Conservation (phyloP, 2,797 vertebrate species). For the Oryzias sinensis region DNA sequence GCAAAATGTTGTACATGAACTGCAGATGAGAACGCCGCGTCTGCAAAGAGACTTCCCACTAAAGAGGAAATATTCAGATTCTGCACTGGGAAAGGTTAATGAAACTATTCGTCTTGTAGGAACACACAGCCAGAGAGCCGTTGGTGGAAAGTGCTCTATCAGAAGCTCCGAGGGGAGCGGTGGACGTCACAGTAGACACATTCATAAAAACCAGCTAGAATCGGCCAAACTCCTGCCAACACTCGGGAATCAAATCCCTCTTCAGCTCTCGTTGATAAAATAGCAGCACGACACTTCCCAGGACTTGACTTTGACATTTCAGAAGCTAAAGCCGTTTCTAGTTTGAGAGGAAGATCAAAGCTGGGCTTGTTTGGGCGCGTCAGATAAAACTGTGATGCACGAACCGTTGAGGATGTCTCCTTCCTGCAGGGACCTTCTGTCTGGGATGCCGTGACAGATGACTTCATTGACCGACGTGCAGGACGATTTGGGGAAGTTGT, state of each 20-base stretch:
- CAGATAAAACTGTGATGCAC: slow-evolving; percentile 1
- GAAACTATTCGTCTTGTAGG: slow-evolving; percentile 66
- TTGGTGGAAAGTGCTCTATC: slow-evolving; percentile 47
- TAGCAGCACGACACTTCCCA: neutral
- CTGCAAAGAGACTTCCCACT: slow-evolving; percentile 32
- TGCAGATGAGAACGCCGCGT: slow-evolving; percentile 13
- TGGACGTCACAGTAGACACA: slow-evolving; percentile 39
- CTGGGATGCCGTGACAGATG: slow-evolving; percentile 99
- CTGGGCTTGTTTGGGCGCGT: neutral
- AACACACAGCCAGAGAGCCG: slow-evolving; percentile 48
- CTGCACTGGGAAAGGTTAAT: slow-evolving; percentile 62
- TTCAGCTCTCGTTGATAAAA: slow-evolving; percentile 13
- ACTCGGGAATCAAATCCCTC: neutral
- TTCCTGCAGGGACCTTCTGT: slow-evolving; percentile 89
- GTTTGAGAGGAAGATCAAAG: neutral
- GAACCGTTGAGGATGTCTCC: slow-evolving; percentile 97
- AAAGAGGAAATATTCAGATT: slow-evolving; percentile 25
- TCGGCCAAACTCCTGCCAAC: slow-evolving; percentile 55
- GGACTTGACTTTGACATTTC: too few relatives aligned
- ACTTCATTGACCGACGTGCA: slow-evolving; percentile 99
- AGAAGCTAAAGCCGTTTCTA: neutral
- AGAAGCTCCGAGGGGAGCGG: slow-evolving; percentile 62
- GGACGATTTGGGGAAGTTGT: slow-evolving; percentile 98
- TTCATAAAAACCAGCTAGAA: slow-evolving; percentile 59
- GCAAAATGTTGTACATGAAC: slow-evolving; percentile 7